Conservation (phyloP, 2,888 invertebrate species). For the Notodonta dromedarius region DNA sequence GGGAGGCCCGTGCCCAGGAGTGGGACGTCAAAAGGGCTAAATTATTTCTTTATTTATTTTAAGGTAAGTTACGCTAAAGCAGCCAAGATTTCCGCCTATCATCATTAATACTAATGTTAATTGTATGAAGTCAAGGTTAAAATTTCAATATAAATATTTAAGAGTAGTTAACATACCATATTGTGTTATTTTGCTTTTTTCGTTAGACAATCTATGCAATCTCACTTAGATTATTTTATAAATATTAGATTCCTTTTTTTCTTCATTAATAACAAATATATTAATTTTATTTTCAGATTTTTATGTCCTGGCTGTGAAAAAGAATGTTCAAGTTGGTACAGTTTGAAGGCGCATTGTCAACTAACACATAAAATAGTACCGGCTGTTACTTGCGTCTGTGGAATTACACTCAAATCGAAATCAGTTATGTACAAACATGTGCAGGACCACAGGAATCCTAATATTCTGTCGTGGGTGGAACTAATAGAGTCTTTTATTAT, state of each 20-base stretch:
- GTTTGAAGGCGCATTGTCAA: constrained; percentile 69
- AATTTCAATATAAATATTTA: background rate
- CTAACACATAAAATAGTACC: constrained; percentile 63
- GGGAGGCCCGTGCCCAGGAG: too few relatives aligned
- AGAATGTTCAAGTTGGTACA: constrained; percentile 77
- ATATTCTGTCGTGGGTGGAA: constrained; percentile 73
- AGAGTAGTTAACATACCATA: too few relatives aligned
- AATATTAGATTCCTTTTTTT: background rate
- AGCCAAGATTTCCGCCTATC: too few relatives aligned
- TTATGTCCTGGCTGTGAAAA: constrained; percentile 69
- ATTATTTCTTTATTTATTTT: too few relatives aligned
- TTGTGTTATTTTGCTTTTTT: too few relatives aligned
- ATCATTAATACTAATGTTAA: too few relatives aligned
- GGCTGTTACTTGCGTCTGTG: constrained; percentile 75
- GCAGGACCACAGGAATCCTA: constrained; percentile 79
- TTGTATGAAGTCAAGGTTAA: background rate
- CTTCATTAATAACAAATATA: constrained; percentile 3
- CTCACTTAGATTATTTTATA: too few relatives aligned
- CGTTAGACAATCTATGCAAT: too few relatives aligned
- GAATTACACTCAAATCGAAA: constrained; percentile 76
- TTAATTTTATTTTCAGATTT: constrained; percentile 58
- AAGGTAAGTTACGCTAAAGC: constrained; percentile 53
- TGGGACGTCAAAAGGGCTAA: too few relatives aligned
- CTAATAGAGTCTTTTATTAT: background rate
- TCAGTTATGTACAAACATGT: constrained; percentile 82